phyloP scores from a whole-genome alignment of 2,888 invertebrate genomes.

The Agapostemon virescens region DNA sequence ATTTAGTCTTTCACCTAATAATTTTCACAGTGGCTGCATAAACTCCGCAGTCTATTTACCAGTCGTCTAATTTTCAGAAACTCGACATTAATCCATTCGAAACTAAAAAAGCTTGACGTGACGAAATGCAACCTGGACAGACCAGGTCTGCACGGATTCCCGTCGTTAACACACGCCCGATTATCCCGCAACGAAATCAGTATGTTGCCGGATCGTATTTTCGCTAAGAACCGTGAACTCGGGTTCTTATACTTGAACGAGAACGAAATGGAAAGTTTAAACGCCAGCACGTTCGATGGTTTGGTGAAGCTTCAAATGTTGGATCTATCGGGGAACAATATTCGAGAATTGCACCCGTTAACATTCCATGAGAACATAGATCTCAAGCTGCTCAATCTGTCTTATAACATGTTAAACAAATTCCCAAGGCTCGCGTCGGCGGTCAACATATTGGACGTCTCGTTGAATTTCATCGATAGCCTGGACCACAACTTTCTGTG shows the following conservation, averaged over 20 bases:
- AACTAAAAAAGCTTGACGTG: constrained; percentile 73
- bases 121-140: constrained; percentile 75
- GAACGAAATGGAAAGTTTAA: constrained; percentile 85
- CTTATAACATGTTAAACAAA: constrained; percentile 75
- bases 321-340: constrained; percentile 87
- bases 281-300: constrained; percentile 84
- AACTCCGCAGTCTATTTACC: background rate
- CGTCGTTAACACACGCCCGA: constrained; percentile 83
- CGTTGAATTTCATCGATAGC: constrained; percentile 68
- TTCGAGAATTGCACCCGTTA: constrained; percentile 83
- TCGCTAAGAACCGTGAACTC: constrained; percentile 84
- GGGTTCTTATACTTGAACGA: constrained; percentile 85
- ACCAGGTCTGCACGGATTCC: constrained; percentile 84
- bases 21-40: too few species aligned
- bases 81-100: constrained; percentile 70
- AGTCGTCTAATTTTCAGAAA: constrained; percentile 59
- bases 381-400: constrained; percentile 84
- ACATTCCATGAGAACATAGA: constrained; percentile 84
- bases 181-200: constrained; percentile 86
- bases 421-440: constrained; percentile 68
- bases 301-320: constrained; percentile 83
- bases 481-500: constrained; percentile 63
- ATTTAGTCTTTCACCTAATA: too few species aligned
- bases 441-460: constrained; percentile 68
- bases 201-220: constrained; percentile 83